A percentile compares a stretch with the other conserved stretches of the same genome.
Conservation (phyloP, 2,888 invertebrate species). For the Meta bourneti region DNA sequence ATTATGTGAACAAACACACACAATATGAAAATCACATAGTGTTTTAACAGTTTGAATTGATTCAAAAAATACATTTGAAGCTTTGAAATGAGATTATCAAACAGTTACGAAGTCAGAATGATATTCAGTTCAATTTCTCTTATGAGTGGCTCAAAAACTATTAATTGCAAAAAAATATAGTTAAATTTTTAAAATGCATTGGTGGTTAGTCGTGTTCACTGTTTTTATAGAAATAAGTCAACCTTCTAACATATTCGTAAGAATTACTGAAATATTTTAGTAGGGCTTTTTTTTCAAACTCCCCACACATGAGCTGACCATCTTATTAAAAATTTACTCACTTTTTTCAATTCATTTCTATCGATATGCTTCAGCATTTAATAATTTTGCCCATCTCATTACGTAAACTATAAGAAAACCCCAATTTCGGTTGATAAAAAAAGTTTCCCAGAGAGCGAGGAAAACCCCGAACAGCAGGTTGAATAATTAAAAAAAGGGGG, state of each 20-base stretch:
- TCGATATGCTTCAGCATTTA: slow-evolving; percentile 71
- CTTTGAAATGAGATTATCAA: no score
- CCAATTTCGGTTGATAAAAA: slow-evolving; percentile 53
- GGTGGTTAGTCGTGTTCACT: slow-evolving; percentile 41
- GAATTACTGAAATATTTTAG: slow-evolving; percentile 64
- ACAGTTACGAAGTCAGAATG: no score
- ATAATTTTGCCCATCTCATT: slow-evolving; percentile 74
- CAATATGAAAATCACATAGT: no score
- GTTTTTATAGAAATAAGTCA: slow-evolving; percentile 29
- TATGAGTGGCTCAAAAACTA: no score
- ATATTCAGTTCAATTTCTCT: no score
- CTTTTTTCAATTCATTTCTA: slow-evolving; percentile 66
- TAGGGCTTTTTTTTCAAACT: slow-evolving; percentile 41
- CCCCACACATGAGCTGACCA: neutral
- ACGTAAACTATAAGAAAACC: slow-evolving; percentile 73
- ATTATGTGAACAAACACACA: no score
- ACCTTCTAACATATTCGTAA: slow-evolving; percentile 26
- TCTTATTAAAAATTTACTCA: slow-evolving; percentile 56
- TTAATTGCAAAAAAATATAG: neutral
- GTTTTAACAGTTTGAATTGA: no score
- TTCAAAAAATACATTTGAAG: no score
- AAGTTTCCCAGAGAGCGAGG: slow-evolving; percentile 18
- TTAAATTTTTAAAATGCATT: slow-evolving; percentile 45
- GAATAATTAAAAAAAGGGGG: slow-evolving; percentile 70
- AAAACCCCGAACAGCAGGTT: slow-evolving; percentile 57